Conservation (phyloP, 1,140 invertebrate genomes). For the Sipha flava region DNA sequence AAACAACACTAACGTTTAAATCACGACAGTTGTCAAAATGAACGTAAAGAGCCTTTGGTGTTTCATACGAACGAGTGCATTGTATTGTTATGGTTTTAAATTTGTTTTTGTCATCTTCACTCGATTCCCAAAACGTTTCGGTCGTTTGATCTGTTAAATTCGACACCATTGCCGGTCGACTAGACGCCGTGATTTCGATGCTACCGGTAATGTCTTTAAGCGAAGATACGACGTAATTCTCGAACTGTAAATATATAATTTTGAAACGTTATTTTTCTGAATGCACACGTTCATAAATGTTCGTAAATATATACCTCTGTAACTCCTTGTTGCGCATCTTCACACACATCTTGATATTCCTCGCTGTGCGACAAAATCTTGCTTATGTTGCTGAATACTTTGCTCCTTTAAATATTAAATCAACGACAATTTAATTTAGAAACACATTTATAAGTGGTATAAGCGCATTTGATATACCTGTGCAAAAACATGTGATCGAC, state of each 20-base stretch:
- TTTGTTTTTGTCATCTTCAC: conserved; percentile 90
- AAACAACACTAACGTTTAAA: conserved; percentile 57
- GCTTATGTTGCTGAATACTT: conserved; percentile 93
- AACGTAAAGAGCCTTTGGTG: conserved; percentile 64
- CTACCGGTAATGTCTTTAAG: conserved; percentile 64
- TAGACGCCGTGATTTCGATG: conserved; percentile 80
- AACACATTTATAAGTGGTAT: not conserved
- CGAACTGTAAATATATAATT: conserved; percentile 43
- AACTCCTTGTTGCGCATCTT: conserved; percentile 49
- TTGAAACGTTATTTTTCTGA: not conserved
- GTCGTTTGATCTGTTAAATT: conserved; percentile 89
- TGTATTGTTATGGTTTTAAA: conserved; percentile 65
- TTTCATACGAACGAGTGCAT: conserved; percentile 48
- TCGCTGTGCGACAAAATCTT: conserved; percentile 80
- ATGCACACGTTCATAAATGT: not conserved
- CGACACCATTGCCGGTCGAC: conserved; percentile 83
- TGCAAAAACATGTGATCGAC: conserved; percentile 91
- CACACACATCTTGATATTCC: conserved; percentile 61
- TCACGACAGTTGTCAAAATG: conserved; percentile 91
- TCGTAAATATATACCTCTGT: conserved; percentile 39
- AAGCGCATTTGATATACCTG: conserved; percentile 47
- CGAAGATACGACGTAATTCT: conserved; percentile 48
- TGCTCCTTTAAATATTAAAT: conserved; percentile 50
- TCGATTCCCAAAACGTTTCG: conserved; percentile 99
- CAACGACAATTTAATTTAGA: not conserved